Base-by-base conservation (phyloP, 2,888 invertebrate genomes). In the Pseudanteris insignis region DNA sequence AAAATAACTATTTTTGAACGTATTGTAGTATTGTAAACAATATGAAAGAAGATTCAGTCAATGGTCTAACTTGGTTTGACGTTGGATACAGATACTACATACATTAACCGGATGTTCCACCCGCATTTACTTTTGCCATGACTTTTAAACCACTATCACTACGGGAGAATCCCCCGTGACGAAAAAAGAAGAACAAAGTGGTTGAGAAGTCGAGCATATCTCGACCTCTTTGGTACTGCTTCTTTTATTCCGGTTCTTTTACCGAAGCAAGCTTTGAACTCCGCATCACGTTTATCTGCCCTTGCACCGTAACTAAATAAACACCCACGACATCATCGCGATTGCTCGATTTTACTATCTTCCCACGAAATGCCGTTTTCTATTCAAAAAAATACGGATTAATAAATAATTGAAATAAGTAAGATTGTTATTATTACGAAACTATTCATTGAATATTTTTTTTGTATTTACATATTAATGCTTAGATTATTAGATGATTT, bases 91-190 rank as follows among this genome's bases (percentile, higher is more conserved):
- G 4, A 21, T 21, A 7, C 7, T 21, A 21, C 21, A 26, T 26
- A 26, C n/a, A 40, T 44, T 40, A 29, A 29, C 40, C 40, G 44
- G 38, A 43, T 50, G 61, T 61, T 55, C 50, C 36, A 44, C 55
- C 55, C 51, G 51, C 62, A 62, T 62, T 62, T 57, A 62, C 62
- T 51, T 57, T 51, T 47, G 43, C 53, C 44, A 43, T 47, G 55
- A 53, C 55, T 62, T 62, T 62, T 57, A 62, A 55, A 62, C 55
- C 62, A 47, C 57, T 62, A 62, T 62, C 62, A 40, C 51, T 36
- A 47, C 51, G 37, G 34, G 26, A 40, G 55, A 57, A 62, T 47
- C 41, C 53, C 28, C 32, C 38, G 54, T 48, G 54, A 60, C 51
- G 51, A 53, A 63, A 63, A 53, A 51, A 46, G 33, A 62, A 48